Evolutionary conservation across 92 coral and sea anemone genomes (phyloP), one percentile per base, ranked within the genome.

Genomic region (Nematostella vectensis): DNA sequence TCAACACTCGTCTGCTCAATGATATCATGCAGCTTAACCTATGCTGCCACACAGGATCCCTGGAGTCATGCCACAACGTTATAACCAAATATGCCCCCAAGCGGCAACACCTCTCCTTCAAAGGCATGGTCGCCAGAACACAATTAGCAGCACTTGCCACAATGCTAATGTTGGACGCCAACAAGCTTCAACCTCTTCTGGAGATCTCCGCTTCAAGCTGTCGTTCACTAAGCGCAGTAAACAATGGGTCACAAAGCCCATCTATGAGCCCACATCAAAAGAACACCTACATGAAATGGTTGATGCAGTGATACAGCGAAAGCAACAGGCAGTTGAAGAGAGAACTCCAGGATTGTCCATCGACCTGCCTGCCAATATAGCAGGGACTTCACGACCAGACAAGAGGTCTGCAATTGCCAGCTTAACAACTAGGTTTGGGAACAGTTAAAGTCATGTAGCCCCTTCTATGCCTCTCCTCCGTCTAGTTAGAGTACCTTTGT

Each of bases 71-170:
- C 27, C 78, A 72, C 77, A 70, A 63, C 30, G 71, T 63, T 31
- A 50, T 20, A 28, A 55, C 65, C 19, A 72, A 65, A 25, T 71
- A 71, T 64, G 71, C 56, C 48, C 70, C 71, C 44, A 72, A 72
- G 27, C 60, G 79, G 20, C 72, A 63, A 50, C 79, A 72, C 65
- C 57, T 72, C 49, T 72, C 67, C 39, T 54, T 60, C 45, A 64
- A 55, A n/a, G 79, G 72, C 45, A 65, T 65, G 80, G 45, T 73
- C 21, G 80, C 80, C 48, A 70, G 72, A 18, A 64, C 80, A 45
- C 56, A 73, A 59, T 42, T 73, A 28, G 72, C 80, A 56, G 72
- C 73, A 38, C 72, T 73, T 38, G 55, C 20, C 72, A 73, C 67
- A 73, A 73, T 23, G 68, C 72, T 12, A 73, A 73, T 55, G 65